Evolutionary conservation across 1,140 invertebrate genomes (phyloP).

Genomic region (Aphidius gifuensis): DNA sequence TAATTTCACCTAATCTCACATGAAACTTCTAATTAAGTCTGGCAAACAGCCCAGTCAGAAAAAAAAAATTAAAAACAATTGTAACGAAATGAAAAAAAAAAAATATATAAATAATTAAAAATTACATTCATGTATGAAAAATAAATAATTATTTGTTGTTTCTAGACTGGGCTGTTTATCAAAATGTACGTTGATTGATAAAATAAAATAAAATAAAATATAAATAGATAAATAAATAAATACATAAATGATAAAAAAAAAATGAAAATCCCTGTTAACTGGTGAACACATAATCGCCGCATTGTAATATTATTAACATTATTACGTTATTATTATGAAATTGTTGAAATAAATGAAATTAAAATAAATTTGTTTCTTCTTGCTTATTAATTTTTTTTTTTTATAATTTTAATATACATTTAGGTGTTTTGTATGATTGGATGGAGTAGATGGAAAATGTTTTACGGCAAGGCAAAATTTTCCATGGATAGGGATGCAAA

Average conservation of each 20-base stretch:
- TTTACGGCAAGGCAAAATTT: too few species aligned
- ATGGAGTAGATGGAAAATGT: too few species aligned
- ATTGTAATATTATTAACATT: slow-evolving; percentile 56
- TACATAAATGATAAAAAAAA: background rate
- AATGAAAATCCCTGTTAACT: slow-evolving; percentile 55
- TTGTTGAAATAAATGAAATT: slow-evolving; percentile 57
- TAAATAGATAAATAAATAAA: slow-evolving; percentile 38
- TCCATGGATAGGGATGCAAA: too few species aligned
- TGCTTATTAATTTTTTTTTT: slow-evolving; percentile 21
- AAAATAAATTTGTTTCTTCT: slow-evolving; percentile 43
- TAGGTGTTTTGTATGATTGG: too few species aligned
- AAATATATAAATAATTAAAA: slow-evolving; percentile 7
- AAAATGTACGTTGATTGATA: slow-evolving; percentile 54
- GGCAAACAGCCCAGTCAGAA: slow-evolving; percentile 51
- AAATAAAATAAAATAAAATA: too few species aligned
- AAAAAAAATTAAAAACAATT: slow-evolving; percentile 24
- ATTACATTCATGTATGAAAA: slow-evolving; percentile 46
- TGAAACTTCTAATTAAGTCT: slow-evolving; percentile 51
- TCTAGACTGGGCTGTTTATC: slow-evolving; percentile 54
- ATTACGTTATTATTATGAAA: slow-evolving; percentile 56
- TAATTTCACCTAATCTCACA: slow-evolving; percentile 47
- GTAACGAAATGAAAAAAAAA: background rate
- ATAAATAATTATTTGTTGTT: slow-evolving; percentile 51
- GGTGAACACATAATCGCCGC: slow-evolving; percentile 53
- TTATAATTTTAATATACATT: background rate